Evolutionary conservation across 2,888 invertebrate species (phyloP).

Genomic region (Asteroscopus sphinx): DNA sequence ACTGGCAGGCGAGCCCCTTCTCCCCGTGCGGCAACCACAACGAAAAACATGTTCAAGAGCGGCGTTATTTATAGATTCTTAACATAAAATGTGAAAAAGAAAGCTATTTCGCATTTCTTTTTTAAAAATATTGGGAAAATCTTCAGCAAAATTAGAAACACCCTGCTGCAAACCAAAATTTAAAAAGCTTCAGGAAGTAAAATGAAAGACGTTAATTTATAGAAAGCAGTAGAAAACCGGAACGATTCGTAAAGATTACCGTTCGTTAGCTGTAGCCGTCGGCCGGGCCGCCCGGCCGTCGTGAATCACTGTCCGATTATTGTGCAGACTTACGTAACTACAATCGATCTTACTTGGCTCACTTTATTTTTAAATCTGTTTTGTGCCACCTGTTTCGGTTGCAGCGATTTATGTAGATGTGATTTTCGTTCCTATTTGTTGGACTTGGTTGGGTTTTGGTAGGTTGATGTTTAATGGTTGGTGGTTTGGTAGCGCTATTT

Average conservation of each 20-base stretch:
- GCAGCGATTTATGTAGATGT: neutral
- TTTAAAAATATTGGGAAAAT: too few species aligned
- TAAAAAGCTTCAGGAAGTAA: slow-evolving; percentile 15
- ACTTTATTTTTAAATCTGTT: slow-evolving; percentile 20
- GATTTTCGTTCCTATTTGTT: too few species aligned
- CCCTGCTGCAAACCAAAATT: neutral
- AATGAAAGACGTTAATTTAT: slow-evolving; percentile 30
- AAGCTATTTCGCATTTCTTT: too few species aligned
- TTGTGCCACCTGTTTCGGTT: slow-evolving; percentile 9
- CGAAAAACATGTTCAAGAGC: too few species aligned
- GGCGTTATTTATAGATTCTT: too few species aligned
- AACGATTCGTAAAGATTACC: slow-evolving; percentile 51
- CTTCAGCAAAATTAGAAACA: neutral
- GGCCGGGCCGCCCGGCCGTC: slow-evolving; percentile 14
- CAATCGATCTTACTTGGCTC: slow-evolving; percentile 36
- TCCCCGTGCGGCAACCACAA: too few species aligned
- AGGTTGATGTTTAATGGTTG: too few species aligned
- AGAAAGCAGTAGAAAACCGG: slow-evolving; percentile 9
- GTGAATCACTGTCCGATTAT: slow-evolving; percentile 52
- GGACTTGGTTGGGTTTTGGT: too few species aligned
- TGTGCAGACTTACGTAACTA: slow-evolving; percentile 30
- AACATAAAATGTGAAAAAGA: too few species aligned
- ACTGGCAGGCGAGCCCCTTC: too few species aligned
- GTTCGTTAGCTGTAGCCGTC: slow-evolving; percentile 41
- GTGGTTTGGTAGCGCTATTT: too few species aligned